Conservation (phyloP, 2,888 invertebrate species). For the Lithophane ornitopus region DNA sequence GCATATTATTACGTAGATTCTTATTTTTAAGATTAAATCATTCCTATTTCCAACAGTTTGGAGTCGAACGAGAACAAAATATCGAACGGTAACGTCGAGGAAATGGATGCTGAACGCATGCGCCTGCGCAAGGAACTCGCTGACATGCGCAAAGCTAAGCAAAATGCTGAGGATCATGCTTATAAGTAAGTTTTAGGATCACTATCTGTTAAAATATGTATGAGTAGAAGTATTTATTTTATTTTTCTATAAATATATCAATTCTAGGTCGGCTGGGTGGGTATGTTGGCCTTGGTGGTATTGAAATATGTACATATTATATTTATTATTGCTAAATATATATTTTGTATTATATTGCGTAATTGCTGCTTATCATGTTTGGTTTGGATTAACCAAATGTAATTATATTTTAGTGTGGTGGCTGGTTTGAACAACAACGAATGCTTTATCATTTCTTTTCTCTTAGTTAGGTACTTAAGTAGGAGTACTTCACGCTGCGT, state of each 20-base stretch:
- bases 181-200: conserved; percentile 86
- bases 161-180: conserved; percentile 90
- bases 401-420: conserved; percentile 49
- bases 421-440: conserved; percentile 35
- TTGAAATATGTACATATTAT: conserved; percentile 20
- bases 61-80: conserved; percentile 81
- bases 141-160: conserved; percentile 90
- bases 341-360: conserved; percentile 21
- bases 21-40: neutral
- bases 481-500: conserved; percentile 43
- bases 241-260: neutral
- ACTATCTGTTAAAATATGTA: neutral
- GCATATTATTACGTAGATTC: no score
- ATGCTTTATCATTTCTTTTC: conserved; percentile 38
- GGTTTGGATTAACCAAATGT: conserved; percentile 17
- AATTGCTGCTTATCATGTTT: neutral
- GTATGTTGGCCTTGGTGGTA: conserved; percentile 49
- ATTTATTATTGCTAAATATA: neutral
- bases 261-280: conserved; percentile 41
- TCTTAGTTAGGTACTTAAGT: conserved; percentile 23
- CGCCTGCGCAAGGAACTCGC: conserved; percentile 90
- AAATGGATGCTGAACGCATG: conserved; percentile 88
- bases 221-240: neutral
- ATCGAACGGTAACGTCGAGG: conserved; percentile 82
- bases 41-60: conserved; percentile 67